phyloP scores from a whole-genome alignment of 2,888 invertebrate genomes.

The Drosophila tripunctata region DNA sequence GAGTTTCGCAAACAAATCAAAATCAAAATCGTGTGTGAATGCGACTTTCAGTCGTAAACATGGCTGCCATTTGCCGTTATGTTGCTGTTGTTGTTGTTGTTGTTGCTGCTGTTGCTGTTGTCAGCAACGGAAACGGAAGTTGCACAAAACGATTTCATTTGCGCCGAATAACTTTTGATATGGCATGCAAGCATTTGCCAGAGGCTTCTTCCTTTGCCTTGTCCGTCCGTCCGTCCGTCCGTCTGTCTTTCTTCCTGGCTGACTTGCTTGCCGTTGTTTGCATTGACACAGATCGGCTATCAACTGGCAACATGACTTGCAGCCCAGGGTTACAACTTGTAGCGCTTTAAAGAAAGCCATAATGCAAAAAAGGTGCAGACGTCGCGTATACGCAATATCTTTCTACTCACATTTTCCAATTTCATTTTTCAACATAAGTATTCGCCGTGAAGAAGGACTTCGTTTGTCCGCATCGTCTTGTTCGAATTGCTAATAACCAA shows the following conservation, averaged over 20 bases:
- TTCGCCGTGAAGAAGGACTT: conserved; percentile 61
- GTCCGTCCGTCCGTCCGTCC: not conserved
- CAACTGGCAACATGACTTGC: conserved; percentile 51
- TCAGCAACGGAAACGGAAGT: conserved; percentile 70
- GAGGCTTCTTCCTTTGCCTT: conserved; percentile 26
- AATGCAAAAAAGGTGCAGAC: conserved; percentile 32
- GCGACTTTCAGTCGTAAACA: conserved; percentile 72
- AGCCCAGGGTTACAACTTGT: conserved; percentile 54
- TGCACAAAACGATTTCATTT: conserved; percentile 80
- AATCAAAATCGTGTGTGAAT: conserved; percentile 77
- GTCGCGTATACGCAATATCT: conserved; percentile 15
- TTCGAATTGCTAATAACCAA: conserved; percentile 79
- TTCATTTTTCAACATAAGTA: conserved; percentile 55
- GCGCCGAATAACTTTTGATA: conserved; percentile 75
- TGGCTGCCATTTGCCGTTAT: conserved; percentile 32
- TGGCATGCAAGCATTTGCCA: conserved; percentile 68
- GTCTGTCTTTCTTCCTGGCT: conserved; percentile 6
- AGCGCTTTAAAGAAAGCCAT: conserved; percentile 52
- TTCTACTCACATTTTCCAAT: conserved; percentile 43
- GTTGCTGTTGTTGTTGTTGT: not conserved
- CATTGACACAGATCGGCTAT: conserved; percentile 66
- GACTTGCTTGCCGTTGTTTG: conserved; percentile 56
- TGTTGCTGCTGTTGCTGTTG: conserved; percentile 14
- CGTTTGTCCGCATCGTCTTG: conserved; percentile 54
- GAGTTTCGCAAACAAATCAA: conserved; percentile 79